Evolutionary conservation across 23 tunicate species (phyloP).

Genomic region (Styela clava): DNA sequence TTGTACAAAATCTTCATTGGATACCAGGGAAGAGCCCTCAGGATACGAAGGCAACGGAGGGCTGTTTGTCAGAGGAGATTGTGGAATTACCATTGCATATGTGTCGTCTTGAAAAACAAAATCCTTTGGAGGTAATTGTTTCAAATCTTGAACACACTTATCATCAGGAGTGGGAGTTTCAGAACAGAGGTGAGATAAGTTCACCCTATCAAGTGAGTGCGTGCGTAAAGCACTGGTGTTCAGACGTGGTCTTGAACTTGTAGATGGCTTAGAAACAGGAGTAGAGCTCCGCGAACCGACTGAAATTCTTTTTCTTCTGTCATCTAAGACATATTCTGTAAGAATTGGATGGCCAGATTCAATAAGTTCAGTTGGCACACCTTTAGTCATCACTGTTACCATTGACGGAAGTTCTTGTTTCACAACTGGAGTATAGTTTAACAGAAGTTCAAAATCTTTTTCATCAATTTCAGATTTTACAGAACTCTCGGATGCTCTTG

Average conservation of each 20-base stretch:
- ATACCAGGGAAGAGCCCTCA: background rate
- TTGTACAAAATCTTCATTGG: background rate
- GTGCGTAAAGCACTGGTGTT: background rate
- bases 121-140: background rate
- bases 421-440: background rate
- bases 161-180: background rate
- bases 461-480: constrained; percentile 1
- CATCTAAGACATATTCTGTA: background rate
- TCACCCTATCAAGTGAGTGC: background rate
- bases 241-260: background rate
- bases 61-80: background rate
- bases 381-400: constrained; percentile 14
- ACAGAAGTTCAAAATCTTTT: background rate
- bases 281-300: background rate
- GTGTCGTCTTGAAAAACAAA: background rate
- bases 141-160: background rate
- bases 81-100: background rate
- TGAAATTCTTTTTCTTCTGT: background rate
- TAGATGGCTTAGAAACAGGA: background rate
- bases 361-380: background rate
- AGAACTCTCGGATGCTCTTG: background rate
- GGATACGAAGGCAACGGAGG: background rate
- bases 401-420: constrained; percentile 3
- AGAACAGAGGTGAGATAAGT: background rate
- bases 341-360: background rate